Percentiles rank a stretch among this genome's conserved stretches.
phyloP scores from a whole-genome alignment of 2,113 vertebrate species.

The Apeltes quadracus region DNA sequence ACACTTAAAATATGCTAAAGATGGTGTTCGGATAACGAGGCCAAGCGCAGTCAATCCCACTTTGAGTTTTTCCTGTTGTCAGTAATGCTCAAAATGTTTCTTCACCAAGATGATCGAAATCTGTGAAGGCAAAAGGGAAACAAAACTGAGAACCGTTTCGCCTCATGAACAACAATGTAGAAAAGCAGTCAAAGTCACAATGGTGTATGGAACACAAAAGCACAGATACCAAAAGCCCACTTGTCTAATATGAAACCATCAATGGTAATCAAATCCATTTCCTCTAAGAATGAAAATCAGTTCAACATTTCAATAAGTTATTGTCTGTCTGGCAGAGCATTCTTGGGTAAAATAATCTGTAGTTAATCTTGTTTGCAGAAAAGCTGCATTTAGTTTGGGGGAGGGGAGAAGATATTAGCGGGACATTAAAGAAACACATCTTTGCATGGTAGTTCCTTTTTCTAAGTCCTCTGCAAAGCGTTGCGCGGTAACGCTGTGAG shows the following conservation, averaged over 20 bases:
- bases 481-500: not conserved
- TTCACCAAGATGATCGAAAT: constrained; percentile 28
- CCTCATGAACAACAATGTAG: not conserved
- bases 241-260: constrained; percentile 21
- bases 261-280: constrained; percentile 46
- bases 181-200: not conserved
- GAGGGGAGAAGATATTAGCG: constrained; percentile 14
- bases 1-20: constrained; percentile 20
- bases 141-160: not conserved
- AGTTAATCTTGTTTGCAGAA: constrained; percentile 62
- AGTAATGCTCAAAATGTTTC: constrained; percentile 37
- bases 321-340: constrained; percentile 45
- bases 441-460: constrained; percentile 39
- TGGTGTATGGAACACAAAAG: not conserved
- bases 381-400: constrained; percentile 30
- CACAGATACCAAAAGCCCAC: not conserved
- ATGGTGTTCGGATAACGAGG: constrained; percentile 8
- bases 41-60: not conserved
- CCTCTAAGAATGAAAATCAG: constrained; percentile 63
- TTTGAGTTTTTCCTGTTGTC: constrained; percentile 28
- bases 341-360: constrained; percentile 34
- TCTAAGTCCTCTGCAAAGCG: constrained; percentile 12
- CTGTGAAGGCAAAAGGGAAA: constrained; percentile 16
- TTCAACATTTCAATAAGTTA: constrained; percentile 48
- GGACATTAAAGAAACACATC: constrained; percentile 11